Evolutionary conservation across 2,888 invertebrate genomes (phyloP), one percentile per base, ranked within the genome.

Genomic region (Hermodice carunculata): DNA sequence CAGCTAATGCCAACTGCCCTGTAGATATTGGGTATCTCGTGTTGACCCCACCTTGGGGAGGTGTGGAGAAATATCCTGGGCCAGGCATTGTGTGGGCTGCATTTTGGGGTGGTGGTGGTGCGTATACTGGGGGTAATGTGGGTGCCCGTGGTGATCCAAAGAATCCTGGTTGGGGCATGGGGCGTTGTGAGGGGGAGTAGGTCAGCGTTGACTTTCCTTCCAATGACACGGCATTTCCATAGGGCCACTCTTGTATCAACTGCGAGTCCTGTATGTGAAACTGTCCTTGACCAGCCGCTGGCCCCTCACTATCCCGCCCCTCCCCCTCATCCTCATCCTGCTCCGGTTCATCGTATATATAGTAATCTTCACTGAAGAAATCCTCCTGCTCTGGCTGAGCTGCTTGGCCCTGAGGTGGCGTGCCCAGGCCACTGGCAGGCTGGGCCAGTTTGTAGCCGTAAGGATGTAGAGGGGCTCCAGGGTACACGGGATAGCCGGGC

Each of bases 31-130:
- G n/a, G n/a, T n/a, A n/a, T n/a, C n/a, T n/a, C n/a, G n/a, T n/a
- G n/a, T n/a, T n/a, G n/a, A n/a, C n/a, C n/a, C n/a, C n/a, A n/a
- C n/a, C n/a, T n/a, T n/a, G n/a, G n/a, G n/a, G n/a, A n/a, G 57
- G 53, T 17, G 65, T 57, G 6, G 81, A 77, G 71, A 80, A 80
- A 64, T 73, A 80, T 5, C 81, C 80, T 11, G 81, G 80, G 0
- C 79, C 79, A 4, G 78, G 78, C 59, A 77, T 69, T 4, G 34
- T 29, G 3, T 32, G 52, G 11, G 17, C 19, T 6, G 17, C 17
- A 31, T n/a, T n/a, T n/a, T n/a, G n/a, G n/a, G n/a, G n/a, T n/a
- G n/a, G n/a, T n/a, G n/a, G n/a, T n/a, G n/a, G n/a, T n/a, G n/a
- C n/a, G n/a, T n/a, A n/a, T n/a, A n/a, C n/a, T n/a, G n/a, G n/a